These are phyloP conservation scores for Rambutsinella grinnellia DNA, from an alignment of 2,888 invertebrate genomes.

Conservation along the genomic window DNA sequence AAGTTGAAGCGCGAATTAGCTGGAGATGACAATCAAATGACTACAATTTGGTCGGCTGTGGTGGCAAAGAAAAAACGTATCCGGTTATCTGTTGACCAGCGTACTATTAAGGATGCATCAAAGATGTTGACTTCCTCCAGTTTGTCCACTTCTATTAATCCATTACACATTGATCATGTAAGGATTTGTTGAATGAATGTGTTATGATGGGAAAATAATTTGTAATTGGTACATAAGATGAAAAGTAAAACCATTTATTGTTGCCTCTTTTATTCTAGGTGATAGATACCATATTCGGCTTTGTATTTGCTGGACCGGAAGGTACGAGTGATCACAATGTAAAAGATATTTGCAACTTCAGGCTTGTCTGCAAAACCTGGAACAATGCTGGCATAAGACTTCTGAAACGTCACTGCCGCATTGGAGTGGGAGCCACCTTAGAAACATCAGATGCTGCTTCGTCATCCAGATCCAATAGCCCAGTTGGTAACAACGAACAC, in stretches of 20 bases:
- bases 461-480: not conserved
- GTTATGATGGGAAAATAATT: not conserved
- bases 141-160: constrained; percentile 7
- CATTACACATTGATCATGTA: constrained; percentile 38
- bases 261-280: constrained; percentile 19
- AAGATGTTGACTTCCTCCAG: not conserved
- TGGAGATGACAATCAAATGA: too few relatives aligned
- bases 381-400: constrained; percentile 27
- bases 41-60: too few relatives aligned
- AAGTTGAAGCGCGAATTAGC: too few relatives aligned
- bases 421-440: constrained; percentile 23
- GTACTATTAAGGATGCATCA: constrained; percentile 21
- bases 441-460: constrained; percentile 15
- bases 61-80: constrained; percentile 5
- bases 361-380: constrained; percentile 29
- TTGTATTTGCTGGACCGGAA: constrained; percentile 33
- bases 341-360: constrained; percentile 30
- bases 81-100: constrained; percentile 24
- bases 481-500: constrained; percentile 16
- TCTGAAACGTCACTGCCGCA: constrained; percentile 20
- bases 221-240: too few relatives aligned
- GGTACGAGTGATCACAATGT: constrained; percentile 11
- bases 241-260: not conserved
- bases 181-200: not conserved
- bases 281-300: constrained; percentile 35